Evolutionary conservation across 2,113 vertebrate species (phyloP).

Genomic region (Illadopsis cleaveri): DNA sequence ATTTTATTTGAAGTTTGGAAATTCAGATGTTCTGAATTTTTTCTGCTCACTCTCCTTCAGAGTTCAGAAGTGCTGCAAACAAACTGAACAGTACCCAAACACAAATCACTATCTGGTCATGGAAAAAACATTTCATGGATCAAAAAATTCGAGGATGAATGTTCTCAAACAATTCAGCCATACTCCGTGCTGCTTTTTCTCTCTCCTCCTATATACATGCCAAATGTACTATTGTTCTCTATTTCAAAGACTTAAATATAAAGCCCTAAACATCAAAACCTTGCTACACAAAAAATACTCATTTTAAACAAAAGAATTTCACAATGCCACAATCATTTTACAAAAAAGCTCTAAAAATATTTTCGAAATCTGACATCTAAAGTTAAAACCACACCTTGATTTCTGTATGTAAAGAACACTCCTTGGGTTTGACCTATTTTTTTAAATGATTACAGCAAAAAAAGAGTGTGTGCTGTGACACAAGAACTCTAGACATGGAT

Average conservation of each 20-base stretch:
- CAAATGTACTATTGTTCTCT: conserved; percentile 4
- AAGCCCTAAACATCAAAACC: neutral
- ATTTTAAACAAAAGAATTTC: neutral
- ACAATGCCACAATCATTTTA: neutral
- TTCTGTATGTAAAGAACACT: neutral
- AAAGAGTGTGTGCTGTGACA: neutral
- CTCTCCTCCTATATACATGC: neutral
- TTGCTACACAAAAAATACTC: neutral
- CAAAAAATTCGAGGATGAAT: neutral
- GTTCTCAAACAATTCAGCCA: neutral
- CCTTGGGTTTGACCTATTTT: neutral
- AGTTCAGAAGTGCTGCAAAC: neutral
- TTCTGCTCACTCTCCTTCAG: neutral
- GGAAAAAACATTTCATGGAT: neutral
- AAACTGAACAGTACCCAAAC: neutral
- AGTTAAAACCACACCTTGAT: neutral
- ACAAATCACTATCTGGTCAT: neutral
- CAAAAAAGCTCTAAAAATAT: neutral
- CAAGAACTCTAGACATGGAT: neutral
- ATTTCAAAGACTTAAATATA: neutral
- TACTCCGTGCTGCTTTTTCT: neutral
- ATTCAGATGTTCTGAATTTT: neutral
- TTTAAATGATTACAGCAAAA: neutral
- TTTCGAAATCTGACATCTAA: neutral
- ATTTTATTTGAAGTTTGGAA: neutral